phyloP scores from a whole-genome alignment of 2,888 invertebrate species.

The Gandaritis pyraliata region DNA sequence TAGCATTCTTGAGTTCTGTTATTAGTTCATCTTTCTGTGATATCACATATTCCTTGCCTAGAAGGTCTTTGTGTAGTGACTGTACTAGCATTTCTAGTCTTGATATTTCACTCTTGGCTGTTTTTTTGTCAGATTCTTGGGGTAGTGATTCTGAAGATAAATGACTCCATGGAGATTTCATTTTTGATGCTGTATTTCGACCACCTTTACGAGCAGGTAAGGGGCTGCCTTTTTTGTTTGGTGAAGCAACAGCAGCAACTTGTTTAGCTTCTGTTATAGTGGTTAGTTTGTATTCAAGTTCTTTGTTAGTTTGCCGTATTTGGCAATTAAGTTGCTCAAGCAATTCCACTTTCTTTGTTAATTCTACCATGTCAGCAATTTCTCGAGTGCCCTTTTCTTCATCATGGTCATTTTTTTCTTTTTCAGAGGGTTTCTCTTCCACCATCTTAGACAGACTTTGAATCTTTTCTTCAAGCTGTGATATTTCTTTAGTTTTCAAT shows the following conservation, averaged over 20 bases:
- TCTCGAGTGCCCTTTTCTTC: conserved; percentile 85
- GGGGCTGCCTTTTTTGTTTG: conserved; percentile 71
- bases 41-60: conserved; percentile 75
- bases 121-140: conserved; percentile 71
- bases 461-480: conserved; percentile 65
- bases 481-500: conserved; percentile 74
- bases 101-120: conserved; percentile 62
- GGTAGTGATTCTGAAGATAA: conserved; percentile 68
- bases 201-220: conserved; percentile 70
- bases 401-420: conserved; percentile 71
- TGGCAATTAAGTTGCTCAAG: conserved; percentile 80
- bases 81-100: conserved; percentile 73
- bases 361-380: conserved; percentile 71
- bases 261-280: conserved; percentile 61
- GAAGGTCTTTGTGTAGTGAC: conserved; percentile 77
- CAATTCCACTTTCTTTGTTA: conserved; percentile 79
- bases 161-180: conserved; percentile 78
- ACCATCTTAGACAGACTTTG: conserved; percentile 49
- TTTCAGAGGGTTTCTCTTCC: conserved; percentile 45
- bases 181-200: conserved; percentile 71
- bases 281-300: conserved; percentile 80
- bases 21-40: conserved; percentile 77
- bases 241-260: conserved; percentile 51
- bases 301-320: conserved; percentile 80
- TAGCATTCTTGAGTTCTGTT: conserved; percentile 56